Conservation (phyloP, 1,140 invertebrate genomes). For the Dendrolimus kikuchii region DNA sequence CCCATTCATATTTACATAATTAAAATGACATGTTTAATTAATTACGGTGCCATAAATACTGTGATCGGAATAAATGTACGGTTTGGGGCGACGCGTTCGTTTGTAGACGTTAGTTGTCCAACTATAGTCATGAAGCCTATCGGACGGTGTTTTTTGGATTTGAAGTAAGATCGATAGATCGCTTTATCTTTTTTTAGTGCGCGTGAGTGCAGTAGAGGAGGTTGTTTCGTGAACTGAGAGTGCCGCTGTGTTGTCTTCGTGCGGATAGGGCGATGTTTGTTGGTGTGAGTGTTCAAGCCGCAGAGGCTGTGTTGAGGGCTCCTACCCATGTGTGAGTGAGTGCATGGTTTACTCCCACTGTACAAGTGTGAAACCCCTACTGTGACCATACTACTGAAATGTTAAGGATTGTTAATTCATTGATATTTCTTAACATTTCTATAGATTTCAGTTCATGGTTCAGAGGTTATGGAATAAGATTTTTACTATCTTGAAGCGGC, state of each 20-base stretch:
- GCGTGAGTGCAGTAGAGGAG: constrained; percentile 69
- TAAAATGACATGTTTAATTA: constrained; percentile 66
- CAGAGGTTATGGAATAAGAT: too few species aligned
- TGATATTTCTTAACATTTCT: too few species aligned
- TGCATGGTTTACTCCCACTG: constrained; percentile 58
- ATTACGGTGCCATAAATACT: constrained; percentile 61
- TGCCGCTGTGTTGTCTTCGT: constrained; percentile 53
- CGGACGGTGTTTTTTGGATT: constrained; percentile 52
- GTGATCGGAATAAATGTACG: constrained; percentile 40
- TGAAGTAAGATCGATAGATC: constrained; percentile 67
- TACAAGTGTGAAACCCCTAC: constrained; percentile 41
- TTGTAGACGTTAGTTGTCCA: constrained; percentile 51
- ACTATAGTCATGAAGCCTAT: constrained; percentile 56
- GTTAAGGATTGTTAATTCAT: not conserved
- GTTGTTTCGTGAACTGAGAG: constrained; percentile 66
- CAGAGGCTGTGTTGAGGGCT: constrained; percentile 45
- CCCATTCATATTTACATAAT: constrained; percentile 64
- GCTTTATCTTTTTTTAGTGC: constrained; percentile 68
- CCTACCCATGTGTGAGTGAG: constrained; percentile 50
- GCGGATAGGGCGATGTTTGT: constrained; percentile 30
- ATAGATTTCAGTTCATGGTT: too few species aligned
- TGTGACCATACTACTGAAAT: constrained; percentile 19
- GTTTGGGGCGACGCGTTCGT: constrained; percentile 41
- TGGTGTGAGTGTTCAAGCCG: constrained; percentile 46
- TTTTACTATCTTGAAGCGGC: too few species aligned